Percentiles rank a stretch among this genome's conserved stretches.
Conservation (phyloP, 2,888 invertebrate species). For the Cataglyphis altisquamis region DNA sequence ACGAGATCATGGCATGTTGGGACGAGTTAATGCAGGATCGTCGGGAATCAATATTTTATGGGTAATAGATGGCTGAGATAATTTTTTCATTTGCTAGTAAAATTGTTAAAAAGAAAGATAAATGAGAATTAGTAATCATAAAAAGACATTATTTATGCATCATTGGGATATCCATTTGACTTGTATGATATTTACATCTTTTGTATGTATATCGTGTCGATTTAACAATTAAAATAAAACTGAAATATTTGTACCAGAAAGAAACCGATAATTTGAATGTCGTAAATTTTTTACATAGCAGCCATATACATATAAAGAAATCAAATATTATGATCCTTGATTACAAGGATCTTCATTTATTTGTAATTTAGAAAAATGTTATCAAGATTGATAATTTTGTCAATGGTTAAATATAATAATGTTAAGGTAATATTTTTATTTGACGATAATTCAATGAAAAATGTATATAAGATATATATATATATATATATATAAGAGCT, state of each 20-base stretch:
- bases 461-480: background rate
- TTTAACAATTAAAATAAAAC: slow-evolving; percentile 34
- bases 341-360: slow-evolving; percentile 63
- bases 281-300: slow-evolving; percentile 81
- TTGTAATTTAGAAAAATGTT: background rate
- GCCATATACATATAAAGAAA: slow-evolving; percentile 83
- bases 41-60: slow-evolving; percentile 95
- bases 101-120: background rate
- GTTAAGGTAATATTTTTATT: background rate
- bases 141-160: background rate
- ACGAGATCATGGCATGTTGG: slow-evolving; percentile 92
- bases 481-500: no score
- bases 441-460: background rate
- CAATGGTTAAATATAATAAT: background rate
- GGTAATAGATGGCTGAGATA: slow-evolving; percentile 88
- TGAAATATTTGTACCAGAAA: background rate
- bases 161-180: background rate
- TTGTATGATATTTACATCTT: slow-evolving; percentile 7
- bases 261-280: slow-evolving; percentile 63
- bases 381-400: background rate
- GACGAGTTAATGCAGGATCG: slow-evolving; percentile 92
- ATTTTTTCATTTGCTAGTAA: background rate
- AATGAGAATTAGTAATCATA: background rate
- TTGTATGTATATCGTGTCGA: background rate
- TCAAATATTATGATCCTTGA: slow-evolving; percentile 76